Conservation (phyloP, 2,113 vertebrate genomes). For the Cairina moschata region DNA sequence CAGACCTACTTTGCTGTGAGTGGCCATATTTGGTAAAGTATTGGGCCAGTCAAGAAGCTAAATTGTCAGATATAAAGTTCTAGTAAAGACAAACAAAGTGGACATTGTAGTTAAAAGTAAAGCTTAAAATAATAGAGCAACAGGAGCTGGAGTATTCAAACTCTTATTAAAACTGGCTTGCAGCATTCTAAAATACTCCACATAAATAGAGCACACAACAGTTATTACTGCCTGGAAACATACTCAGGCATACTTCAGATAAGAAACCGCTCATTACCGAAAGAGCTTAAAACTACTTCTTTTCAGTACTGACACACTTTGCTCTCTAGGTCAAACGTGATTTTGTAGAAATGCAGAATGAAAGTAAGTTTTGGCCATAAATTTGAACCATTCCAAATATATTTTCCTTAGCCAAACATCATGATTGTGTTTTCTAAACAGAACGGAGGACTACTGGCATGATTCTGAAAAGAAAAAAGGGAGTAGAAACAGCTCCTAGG, state of each 20-base stretch:
- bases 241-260: slow-evolving; percentile 6
- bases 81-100: slow-evolving; percentile 53
- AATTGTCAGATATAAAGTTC: slow-evolving; percentile 52
- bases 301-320: not conserved
- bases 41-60: slow-evolving; percentile 50
- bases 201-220: not conserved
- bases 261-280: slow-evolving; percentile 19
- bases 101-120: slow-evolving; percentile 44
- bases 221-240: slow-evolving; percentile 27
- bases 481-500: not conserved
- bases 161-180: slow-evolving; percentile 14
- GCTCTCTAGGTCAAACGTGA: not conserved
- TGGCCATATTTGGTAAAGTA: slow-evolving; percentile 76
- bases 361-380: slow-evolving; percentile 4
- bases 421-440: not conserved
- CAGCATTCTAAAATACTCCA: slow-evolving; percentile 7
- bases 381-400: not conserved
- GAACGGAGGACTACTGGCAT: not conserved
- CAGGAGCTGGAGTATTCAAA: slow-evolving; percentile 14
- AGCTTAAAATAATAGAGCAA: slow-evolving; percentile 57
- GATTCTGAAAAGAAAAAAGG: not conserved
- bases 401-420: slow-evolving; percentile 2
- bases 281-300: slow-evolving; percentile 10
- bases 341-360: not conserved
- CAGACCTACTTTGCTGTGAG: slow-evolving; percentile 60